Percentiles rank a stretch among this genome's conserved stretches.
Conservation (phyloP, 2,888 invertebrate genomes). For the Nowickia ferox region DNA sequence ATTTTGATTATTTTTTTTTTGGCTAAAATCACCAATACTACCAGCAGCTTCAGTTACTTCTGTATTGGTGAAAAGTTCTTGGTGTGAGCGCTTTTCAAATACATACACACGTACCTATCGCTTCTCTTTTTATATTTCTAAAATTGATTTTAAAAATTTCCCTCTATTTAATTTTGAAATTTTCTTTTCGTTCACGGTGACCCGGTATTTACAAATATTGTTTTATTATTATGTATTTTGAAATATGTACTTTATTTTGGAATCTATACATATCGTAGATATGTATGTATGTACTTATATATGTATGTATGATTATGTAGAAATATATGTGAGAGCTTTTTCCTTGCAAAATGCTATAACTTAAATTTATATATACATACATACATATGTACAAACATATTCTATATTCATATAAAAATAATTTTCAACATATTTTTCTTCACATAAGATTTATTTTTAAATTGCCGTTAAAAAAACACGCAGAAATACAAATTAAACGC, state of each 20-base stretch:
- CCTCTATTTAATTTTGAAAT: slow-evolving; percentile 70
- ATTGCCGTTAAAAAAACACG: slow-evolving; percentile 76
- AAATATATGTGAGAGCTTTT: slow-evolving; percentile 61
- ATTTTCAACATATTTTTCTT: slow-evolving; percentile 33
- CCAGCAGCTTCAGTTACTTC: slow-evolving; percentile 5
- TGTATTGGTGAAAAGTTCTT: slow-evolving; percentile 47
- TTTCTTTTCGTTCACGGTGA: slow-evolving; percentile 43
- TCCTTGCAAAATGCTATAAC: slow-evolving; percentile 55
- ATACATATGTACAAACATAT: neutral
- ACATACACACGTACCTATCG: too few species aligned
- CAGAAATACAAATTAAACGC: slow-evolving; percentile 40
- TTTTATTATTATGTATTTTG: slow-evolving; percentile 28
- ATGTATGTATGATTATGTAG: neutral
- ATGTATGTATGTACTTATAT: too few species aligned
- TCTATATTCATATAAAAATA: neutral
- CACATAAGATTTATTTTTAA: slow-evolving; percentile 77
- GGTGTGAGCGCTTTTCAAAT: slow-evolving; percentile 32
- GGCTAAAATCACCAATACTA: slow-evolving; percentile 18
- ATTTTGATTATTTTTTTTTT: slow-evolving; percentile 14
- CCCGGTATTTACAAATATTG: slow-evolving; percentile 55
- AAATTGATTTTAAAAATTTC: slow-evolving; percentile 64
- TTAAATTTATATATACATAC: neutral
- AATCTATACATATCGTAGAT: slow-evolving; percentile 34
- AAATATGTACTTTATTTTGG: slow-evolving; percentile 70
- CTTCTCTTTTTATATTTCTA: slow-evolving; percentile 44